Percentiles rank a stretch among this genome's conserved stretches.
Evolutionary conservation across 2,888 invertebrate species (phyloP).

Genomic region (Oeneis ivallda): DNA sequence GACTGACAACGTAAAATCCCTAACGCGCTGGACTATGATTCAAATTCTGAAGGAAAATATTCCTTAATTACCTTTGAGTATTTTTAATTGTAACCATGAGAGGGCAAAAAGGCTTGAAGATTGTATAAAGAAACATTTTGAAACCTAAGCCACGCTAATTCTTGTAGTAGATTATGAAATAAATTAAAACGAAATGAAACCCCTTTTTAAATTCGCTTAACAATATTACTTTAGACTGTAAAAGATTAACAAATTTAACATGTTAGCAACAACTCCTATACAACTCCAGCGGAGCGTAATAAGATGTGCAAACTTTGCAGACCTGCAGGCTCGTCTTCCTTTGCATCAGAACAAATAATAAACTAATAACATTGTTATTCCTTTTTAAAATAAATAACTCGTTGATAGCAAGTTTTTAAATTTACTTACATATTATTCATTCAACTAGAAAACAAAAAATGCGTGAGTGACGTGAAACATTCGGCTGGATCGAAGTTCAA

Average conservation of each 20-base stretch:
- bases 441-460: too few relatives aligned
- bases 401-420: slow-evolving; percentile 2
- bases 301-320: slow-evolving; percentile 22
- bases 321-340: slow-evolving; percentile 19
- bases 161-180: neutral
- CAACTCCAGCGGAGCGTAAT: slow-evolving; percentile 21
- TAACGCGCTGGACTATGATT: too few relatives aligned
- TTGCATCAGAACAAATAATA: slow-evolving; percentile 23
- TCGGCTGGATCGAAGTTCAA: too few relatives aligned
- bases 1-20: too few relatives aligned
- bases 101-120: too few relatives aligned
- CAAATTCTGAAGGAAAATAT: too few relatives aligned
- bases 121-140: too few relatives aligned
- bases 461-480: too few relatives aligned
- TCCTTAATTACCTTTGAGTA: too few relatives aligned
- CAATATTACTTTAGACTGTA: slow-evolving; percentile 16
- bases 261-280: slow-evolving; percentile 20
- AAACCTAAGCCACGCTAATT: too few relatives aligned
- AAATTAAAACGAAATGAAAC: neutral
- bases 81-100: too few relatives aligned
- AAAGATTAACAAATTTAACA: slow-evolving; percentile 25
- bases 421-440: too few relatives aligned
- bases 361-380: slow-evolving; percentile 19
- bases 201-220: slow-evolving; percentile 3
- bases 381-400: neutral